phyloP scores from a whole-genome alignment of 2,113 vertebrate species.

The Lampris megalopsis region DNA sequence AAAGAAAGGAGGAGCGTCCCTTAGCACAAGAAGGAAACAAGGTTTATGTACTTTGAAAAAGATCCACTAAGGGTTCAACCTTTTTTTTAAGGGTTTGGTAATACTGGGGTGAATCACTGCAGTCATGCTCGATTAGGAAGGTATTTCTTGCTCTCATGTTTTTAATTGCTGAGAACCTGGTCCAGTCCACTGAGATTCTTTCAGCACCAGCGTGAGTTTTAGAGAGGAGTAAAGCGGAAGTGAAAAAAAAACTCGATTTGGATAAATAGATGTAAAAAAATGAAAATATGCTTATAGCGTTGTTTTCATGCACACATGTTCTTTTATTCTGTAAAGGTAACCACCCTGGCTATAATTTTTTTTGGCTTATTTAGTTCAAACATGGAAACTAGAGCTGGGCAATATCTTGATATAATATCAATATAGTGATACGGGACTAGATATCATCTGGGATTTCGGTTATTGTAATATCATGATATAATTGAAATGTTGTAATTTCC shows the following conservation, averaged over 20 bases:
- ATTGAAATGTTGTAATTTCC: no score
- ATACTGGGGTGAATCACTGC: constrained; percentile 64
- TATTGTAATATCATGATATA: no score
- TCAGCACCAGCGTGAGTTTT: constrained; percentile 34
- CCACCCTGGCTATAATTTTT: no score
- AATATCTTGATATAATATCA: no score
- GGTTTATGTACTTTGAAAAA: constrained; percentile 65
- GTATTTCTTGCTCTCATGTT: constrained; percentile 59
- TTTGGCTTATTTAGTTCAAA: no score
- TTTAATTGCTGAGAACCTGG: constrained; percentile 58
- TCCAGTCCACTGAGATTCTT: constrained; percentile 38
- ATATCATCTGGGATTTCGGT: no score
- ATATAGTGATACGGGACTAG: no score
- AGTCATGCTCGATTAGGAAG: constrained; percentile 71
- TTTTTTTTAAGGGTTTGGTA: constrained; percentile 22
- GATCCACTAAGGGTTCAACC: constrained; percentile 53
- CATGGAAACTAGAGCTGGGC: no score
- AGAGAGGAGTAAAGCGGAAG: constrained; percentile 7
- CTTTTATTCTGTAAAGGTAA: no score
- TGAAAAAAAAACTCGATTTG: constrained; percentile 28
- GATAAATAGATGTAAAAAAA: constrained; percentile 20
- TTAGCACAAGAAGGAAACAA: constrained; percentile 19
- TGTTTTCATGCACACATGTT: no score
- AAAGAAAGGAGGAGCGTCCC: background rate
- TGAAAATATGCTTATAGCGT: background rate